These are phyloP conservation scores for Ceyx margarethae DNA, from an alignment of 2,113 vertebrate genomes.

Conservation along the genomic window DNA sequence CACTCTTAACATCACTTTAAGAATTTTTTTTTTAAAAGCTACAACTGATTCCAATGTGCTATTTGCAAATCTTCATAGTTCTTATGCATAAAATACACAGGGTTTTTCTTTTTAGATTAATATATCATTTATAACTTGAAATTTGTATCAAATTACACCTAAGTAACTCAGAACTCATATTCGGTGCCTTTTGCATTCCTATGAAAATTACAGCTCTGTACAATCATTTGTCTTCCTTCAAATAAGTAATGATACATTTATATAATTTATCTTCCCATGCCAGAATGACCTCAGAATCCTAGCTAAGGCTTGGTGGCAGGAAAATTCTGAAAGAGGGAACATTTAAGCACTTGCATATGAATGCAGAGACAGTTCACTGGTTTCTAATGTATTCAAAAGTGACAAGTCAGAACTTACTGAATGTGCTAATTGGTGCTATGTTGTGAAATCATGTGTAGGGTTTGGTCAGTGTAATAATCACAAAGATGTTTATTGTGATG, in stretches of 20 bases:
- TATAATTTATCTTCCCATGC: neutral
- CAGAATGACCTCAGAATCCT: slow-evolving; percentile 5
- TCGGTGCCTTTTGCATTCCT: neutral
- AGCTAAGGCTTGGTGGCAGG: neutral
- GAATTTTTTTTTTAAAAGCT: neutral
- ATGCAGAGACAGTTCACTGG: neutral
- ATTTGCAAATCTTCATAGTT: neutral
- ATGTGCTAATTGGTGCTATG: neutral
- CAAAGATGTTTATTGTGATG: neutral
- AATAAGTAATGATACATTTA: slow-evolving; percentile 18
- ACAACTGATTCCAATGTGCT: neutral
- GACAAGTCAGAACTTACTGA: neutral
- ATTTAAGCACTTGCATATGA: neutral
- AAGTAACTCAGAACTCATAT: neutral
- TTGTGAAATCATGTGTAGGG: neutral
- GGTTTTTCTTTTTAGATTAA: neutral
- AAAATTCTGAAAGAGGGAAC: neutral
- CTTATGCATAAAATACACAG: neutral
- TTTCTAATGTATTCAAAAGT: neutral
- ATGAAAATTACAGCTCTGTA: neutral
- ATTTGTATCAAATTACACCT: neutral
- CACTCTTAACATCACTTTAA: too few species aligned
- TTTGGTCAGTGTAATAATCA: neutral
- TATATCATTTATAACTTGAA: neutral
- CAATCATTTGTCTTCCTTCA: slow-evolving; percentile 6